These are phyloP conservation scores for Dasyurus viverrinus DNA, from an alignment of 2,113 vertebrate genomes.

Conservation along the genomic window DNA sequence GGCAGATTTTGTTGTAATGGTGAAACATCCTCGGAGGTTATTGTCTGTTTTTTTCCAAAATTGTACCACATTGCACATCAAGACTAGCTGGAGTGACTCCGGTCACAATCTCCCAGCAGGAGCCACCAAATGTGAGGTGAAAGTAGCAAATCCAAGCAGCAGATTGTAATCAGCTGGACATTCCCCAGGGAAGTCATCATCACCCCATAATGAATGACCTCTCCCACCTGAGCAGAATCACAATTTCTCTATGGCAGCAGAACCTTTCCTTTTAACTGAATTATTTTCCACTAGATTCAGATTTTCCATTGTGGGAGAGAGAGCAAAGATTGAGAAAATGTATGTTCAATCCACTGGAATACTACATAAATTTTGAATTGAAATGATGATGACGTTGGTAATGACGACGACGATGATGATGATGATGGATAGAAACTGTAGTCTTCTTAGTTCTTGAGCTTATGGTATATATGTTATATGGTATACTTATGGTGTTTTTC, in stretches of 20 bases:
- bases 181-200: constrained; percentile 32
- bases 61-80: constrained; percentile 49
- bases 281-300: constrained; percentile 57
- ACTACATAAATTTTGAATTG: background rate
- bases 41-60: constrained; percentile 58
- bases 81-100: constrained; percentile 41
- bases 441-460: background rate
- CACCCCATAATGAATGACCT: constrained; percentile 55
- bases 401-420: background rate
- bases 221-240: constrained; percentile 58
- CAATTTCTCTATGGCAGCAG: background rate
- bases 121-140: constrained; percentile 32
- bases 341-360: background rate
- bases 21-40: constrained; percentile 54
- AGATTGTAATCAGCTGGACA: constrained; percentile 20
- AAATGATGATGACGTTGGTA: background rate
- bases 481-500: background rate
- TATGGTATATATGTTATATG: no score
- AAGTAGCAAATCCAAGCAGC: constrained; percentile 4
- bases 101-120: constrained; percentile 39
- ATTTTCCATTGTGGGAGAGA: constrained; percentile 25
- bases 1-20: constrained; percentile 51
- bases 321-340: constrained; percentile 5
- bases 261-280: constrained; percentile 51
- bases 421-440: background rate